These are phyloP conservation scores for Spisula solida DNA, from an alignment of 2,888 invertebrate genomes.

Conservation along the genomic window DNA sequence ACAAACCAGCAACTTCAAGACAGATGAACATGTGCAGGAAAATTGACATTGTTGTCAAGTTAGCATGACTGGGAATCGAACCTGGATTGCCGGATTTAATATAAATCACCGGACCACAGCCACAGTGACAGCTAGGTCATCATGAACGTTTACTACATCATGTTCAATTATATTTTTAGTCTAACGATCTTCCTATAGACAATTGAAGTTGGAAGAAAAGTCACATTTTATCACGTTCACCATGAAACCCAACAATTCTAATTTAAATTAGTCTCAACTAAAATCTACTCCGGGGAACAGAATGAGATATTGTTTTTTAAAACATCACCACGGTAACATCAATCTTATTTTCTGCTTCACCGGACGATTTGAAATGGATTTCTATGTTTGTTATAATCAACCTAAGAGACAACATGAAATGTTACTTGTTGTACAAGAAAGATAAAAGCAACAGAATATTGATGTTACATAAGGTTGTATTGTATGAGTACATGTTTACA, in stretches of 20 bases:
- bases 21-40: neutral
- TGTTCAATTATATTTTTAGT: neutral
- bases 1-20: no score
- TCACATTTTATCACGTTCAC: neutral
- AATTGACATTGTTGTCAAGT: neutral
- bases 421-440: neutral
- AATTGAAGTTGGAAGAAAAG: neutral
- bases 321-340: neutral
- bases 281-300: neutral
- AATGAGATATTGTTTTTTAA: neutral
- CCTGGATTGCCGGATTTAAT: no score
- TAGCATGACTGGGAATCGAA: no score
- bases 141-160: neutral
- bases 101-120: no score
- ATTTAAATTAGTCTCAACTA: neutral
- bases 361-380: neutral
- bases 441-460: neutral
- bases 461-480: neutral
- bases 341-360: slow-evolving; percentile 14
- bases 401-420: neutral
- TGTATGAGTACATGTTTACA: slow-evolving; percentile 2
- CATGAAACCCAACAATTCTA: neutral
- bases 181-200: neutral
- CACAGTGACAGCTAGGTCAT: no score
- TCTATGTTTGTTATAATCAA: neutral